phyloP scores from a whole-genome alignment of 2,888 invertebrate species.

The Lepidonotus clava region DNA sequence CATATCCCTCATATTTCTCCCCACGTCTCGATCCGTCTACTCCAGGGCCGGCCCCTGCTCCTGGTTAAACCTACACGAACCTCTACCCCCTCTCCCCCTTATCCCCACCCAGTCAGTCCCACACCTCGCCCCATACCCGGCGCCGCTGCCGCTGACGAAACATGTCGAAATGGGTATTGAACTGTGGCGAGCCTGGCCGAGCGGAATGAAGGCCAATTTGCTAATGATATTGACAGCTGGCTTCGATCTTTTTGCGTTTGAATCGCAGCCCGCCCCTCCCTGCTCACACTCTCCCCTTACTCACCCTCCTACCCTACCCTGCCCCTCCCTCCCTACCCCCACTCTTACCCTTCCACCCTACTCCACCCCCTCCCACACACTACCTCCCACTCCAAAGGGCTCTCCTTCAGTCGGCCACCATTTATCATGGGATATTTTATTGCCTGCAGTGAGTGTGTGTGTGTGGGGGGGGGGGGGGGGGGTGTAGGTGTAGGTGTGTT shows the following conservation, averaged over 20 bases:
- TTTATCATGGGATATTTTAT: slow-evolving; percentile 30
- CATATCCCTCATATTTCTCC: too few species aligned
- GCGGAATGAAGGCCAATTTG: slow-evolving; percentile 53
- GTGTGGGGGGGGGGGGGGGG: not conserved
- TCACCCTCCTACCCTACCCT: not conserved
- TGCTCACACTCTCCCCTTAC: too few species aligned
- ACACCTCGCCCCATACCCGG: not conserved
- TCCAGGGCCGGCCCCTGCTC: not conserved
- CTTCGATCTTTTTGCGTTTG: slow-evolving; percentile 46
- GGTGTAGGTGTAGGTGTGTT: too few species aligned
- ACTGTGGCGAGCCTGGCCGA: not conserved
- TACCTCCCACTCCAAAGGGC: not conserved
- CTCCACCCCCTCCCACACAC: not conserved
- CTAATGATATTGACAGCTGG: slow-evolving; percentile 53
- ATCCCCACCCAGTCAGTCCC: not conserved
- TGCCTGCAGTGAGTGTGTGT: not conserved
- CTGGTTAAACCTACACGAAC: too few species aligned
- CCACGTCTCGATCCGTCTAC: too few species aligned
- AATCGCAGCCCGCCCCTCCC: not conserved
- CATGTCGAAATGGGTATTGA: slow-evolving; percentile 46
- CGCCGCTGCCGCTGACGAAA: slow-evolving; percentile 1
- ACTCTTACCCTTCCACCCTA: not conserved
- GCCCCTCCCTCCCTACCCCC: not conserved
- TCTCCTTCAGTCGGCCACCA: not conserved
- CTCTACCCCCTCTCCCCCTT: not conserved